phyloP scores from a whole-genome alignment of 2,888 invertebrate species.

The Epicampocera succincta region DNA sequence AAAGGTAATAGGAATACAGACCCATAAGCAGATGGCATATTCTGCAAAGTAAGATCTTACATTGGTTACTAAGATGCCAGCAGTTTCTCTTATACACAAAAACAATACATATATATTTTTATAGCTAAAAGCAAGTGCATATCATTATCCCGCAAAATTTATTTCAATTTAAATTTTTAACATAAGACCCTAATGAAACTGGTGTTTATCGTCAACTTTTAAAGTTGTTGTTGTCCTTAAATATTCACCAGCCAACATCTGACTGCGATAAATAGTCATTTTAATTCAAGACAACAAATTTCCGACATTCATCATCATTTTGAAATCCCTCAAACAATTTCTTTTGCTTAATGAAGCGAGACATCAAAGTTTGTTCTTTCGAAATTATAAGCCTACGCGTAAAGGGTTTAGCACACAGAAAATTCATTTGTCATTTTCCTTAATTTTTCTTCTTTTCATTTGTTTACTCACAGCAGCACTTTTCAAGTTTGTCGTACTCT shows the following conservation, averaged over 20 bases:
- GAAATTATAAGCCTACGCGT: slow-evolving; percentile 75
- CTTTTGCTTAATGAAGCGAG: slow-evolving; percentile 53
- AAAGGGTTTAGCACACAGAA: slow-evolving; percentile 79
- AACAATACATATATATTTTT: background rate
- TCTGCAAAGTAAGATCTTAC: too few relatives aligned
- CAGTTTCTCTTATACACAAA: too few relatives aligned
- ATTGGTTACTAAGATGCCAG: too few relatives aligned
- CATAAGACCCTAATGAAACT: background rate
- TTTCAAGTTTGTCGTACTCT: background rate
- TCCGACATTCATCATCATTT: slow-evolving; percentile 55
- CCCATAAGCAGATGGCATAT: too few relatives aligned
- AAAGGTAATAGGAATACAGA: too few relatives aligned
- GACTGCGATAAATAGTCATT: slow-evolving; percentile 43
- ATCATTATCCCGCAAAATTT: background rate
- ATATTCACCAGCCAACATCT: slow-evolving; percentile 17
- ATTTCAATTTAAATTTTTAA: background rate
- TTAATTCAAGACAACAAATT: slow-evolving; percentile 34
- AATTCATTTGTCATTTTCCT: slow-evolving; percentile 79
- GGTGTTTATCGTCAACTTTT: background rate
- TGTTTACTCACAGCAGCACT: slow-evolving; percentile 25
- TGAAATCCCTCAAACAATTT: slow-evolving; percentile 45
- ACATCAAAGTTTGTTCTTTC: slow-evolving; percentile 55
- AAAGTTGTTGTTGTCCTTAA: background rate
- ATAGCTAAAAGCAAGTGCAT: background rate
- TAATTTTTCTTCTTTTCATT: slow-evolving; percentile 38